Base-by-base conservation (phyloP, 1,140 invertebrate species). In the Propsilocerus akamusi region DNA sequence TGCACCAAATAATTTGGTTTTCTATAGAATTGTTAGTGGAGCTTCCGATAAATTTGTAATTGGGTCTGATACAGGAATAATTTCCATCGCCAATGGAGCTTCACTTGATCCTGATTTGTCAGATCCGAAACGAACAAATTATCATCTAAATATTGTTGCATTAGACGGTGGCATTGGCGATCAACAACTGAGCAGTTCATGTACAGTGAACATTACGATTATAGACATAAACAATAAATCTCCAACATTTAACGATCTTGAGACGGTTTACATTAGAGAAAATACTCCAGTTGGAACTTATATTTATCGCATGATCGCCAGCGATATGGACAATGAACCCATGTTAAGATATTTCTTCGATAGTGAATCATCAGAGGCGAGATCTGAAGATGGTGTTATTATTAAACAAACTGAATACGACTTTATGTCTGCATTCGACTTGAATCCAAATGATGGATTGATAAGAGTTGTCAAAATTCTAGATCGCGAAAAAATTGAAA, bases 11-110 rank as follows among this genome's bases (percentile, higher is more conserved):
- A 92, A 89, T 62, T 74, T 76, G 48, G 67, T 96, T 1, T 83
- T 88, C 4, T 95, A 96, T 63, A 74, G 87, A 53, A 89, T 97
- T 46, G 78, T 84, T 59, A 75, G 74, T 52, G 92, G 92, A 5
- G 86, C 86, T 2, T 76, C 77, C 23, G 92, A 95, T 60, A 96
- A 95, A 68, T 97, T 97, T 65, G 77, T 87, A 0, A 89, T 96
- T 8, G 81, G 86, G 57, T 73, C 86, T 0, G 78, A 82, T 56
- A 77, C 75, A 1, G 92, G 92, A 0, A 71, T 83, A 0, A 81
- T 97, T 26, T 77, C 78, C n/a, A 81, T 94, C 0, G 84, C 91
- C 0, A 71, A 76, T 10, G 91, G 87, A 0, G 89, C 90, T 0
- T 80, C 77, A 53, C 74, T 97, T 34, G 91, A 97, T 71, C 87